phyloP scores from a whole-genome alignment of 2,888 invertebrate species.

The Ephialtes manifestator region DNA sequence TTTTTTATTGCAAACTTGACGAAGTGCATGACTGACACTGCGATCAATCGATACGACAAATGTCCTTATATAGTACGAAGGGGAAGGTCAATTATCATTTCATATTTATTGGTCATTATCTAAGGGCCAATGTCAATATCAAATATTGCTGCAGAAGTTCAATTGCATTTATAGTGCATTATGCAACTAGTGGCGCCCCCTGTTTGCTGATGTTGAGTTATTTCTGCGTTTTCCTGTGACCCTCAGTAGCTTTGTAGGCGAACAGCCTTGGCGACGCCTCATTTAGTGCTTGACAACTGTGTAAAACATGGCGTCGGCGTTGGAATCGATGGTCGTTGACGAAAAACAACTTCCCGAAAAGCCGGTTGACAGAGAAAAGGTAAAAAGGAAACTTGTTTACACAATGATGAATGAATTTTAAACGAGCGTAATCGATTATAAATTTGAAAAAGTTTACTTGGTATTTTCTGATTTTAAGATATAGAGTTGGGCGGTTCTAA shows the following conservation, averaged over 20 bases:
- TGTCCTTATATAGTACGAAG: constrained; percentile 50
- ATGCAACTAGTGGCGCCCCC: background rate
- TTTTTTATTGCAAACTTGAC: constrained; percentile 35
- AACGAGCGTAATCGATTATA: background rate
- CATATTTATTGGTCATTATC: constrained; percentile 71
- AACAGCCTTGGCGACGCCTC: constrained; percentile 7
- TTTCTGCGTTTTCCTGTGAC: background rate
- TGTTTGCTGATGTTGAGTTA: background rate
- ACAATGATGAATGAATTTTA: background rate
- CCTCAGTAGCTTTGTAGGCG: constrained; percentile 10
- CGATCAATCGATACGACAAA: constrained; percentile 46
- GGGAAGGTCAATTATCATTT: constrained; percentile 62
- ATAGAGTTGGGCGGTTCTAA: background rate
- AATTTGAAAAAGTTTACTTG: background rate
- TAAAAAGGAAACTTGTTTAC: constrained; percentile 83
- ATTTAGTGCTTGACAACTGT: background rate
- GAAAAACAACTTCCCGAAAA: constrained; percentile 91
- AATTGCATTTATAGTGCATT: constrained; percentile 26
- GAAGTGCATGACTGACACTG: constrained; percentile 42
- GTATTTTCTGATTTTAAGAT: no score
- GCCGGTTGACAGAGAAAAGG: constrained; percentile 95
- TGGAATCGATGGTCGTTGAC: constrained; percentile 94
- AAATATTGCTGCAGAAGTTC: constrained; percentile 43
- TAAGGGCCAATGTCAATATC: constrained; percentile 54
- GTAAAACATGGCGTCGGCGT: constrained; percentile 83